Evolutionary conservation across 2,113 vertebrate genomes (phyloP).

Genomic region (Laticauda colubrina): DNA sequence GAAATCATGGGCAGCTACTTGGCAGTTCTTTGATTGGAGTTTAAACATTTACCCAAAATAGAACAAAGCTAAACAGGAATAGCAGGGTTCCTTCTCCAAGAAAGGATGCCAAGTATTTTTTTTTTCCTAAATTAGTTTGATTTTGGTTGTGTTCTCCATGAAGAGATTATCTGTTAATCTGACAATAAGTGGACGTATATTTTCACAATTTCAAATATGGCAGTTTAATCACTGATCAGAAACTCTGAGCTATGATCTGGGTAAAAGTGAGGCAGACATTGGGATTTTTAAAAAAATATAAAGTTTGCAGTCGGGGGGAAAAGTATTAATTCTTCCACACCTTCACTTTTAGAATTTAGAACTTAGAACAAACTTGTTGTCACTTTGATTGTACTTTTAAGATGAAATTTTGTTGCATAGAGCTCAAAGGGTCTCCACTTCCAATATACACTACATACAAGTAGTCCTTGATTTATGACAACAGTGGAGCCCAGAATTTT

Average conservation of each 20-base stretch:
- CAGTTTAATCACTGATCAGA: background rate
- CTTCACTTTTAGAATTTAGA: background rate
- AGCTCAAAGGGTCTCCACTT: too few species aligned
- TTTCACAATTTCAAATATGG: background rate
- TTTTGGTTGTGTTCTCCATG: background rate
- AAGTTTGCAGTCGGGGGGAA: background rate
- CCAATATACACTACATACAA: too few species aligned
- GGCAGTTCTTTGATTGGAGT: background rate
- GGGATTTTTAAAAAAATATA: background rate
- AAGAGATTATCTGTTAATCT: background rate
- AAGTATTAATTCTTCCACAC: background rate
- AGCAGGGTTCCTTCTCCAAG: background rate
- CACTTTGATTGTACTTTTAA: too few species aligned
- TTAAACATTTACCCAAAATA: background rate
- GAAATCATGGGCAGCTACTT: background rate
- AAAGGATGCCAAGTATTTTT: background rate
- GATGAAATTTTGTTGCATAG: too few species aligned
- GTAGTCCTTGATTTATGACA: background rate
- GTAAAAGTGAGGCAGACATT: background rate
- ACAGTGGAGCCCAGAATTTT: background rate
- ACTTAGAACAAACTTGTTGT: too few species aligned
- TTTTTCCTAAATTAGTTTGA: background rate
- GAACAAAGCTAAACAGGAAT: background rate
- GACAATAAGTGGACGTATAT: background rate
- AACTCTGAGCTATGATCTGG: background rate